A percentile compares a stretch with the other conserved stretches of the same genome.
Evolutionary conservation across 2,888 invertebrate genomes (phyloP).

Genomic region (Nemurella pictetii): DNA sequence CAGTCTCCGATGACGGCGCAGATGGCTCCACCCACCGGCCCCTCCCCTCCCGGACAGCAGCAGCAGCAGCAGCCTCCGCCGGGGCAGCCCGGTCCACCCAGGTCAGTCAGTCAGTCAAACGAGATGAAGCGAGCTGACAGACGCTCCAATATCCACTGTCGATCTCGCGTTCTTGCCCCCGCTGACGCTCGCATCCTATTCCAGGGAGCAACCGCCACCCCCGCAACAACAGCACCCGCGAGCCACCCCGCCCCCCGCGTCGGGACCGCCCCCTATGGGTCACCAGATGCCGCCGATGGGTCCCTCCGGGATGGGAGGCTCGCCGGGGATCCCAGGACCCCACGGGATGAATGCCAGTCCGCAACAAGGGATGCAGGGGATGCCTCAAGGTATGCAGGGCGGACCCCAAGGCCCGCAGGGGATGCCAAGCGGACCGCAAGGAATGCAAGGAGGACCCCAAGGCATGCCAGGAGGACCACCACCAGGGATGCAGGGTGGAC

Average conservation of each 20-base stretch:
- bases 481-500: not conserved
- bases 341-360: not conserved
- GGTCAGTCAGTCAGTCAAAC: constrained; percentile 50
- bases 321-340: not conserved
- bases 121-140: too few species aligned
- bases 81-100: constrained; percentile 45
- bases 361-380: not conserved
- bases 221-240: constrained; percentile 51
- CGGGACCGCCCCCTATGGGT: constrained; percentile 33
- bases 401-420: not conserved
- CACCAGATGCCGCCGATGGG: constrained; percentile 24
- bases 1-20: constrained; percentile 61
- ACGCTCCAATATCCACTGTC: too few species aligned
- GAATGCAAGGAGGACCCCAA: not conserved
- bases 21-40: constrained; percentile 62
- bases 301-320: not conserved
- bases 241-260: constrained; percentile 40
- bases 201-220: constrained; percentile 50
- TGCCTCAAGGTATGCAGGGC: not conserved
- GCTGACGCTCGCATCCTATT: not conserved
- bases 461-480: too few species aligned
- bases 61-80: constrained; percentile 48
- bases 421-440: not conserved
- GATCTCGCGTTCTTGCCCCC: too few species aligned
- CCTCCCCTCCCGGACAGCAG: constrained; percentile 51